A percentile compares a stretch with the other conserved stretches of the same genome.
These are phyloP conservation scores for Hozukius guyotensis DNA, from an alignment of 2,797 vertebrate genomes.

Conservation along the genomic window DNA sequence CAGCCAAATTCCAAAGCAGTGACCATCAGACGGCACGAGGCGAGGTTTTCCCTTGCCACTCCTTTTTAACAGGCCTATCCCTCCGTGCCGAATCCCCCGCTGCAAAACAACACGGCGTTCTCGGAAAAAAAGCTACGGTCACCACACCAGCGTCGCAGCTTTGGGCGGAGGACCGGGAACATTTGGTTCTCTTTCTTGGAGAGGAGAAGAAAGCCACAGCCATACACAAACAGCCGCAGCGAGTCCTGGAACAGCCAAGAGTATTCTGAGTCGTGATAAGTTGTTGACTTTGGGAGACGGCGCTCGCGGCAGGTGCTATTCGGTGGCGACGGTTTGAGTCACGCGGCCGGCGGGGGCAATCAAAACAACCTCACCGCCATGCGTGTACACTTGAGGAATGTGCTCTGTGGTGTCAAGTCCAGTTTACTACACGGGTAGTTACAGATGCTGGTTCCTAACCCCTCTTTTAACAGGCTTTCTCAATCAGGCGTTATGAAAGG, in stretches of 20 bases:
- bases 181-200: conserved; percentile 67
- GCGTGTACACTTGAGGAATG: conserved; percentile 48
- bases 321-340: conserved; percentile 30
- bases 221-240: conserved; percentile 58
- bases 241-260: conserved; percentile 37
- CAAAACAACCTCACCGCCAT: conserved; percentile 55
- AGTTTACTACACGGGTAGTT: conserved; percentile 49
- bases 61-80: conserved; percentile 29
- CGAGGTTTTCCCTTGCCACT: conserved; percentile 24
- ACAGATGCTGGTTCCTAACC: conserved; percentile 26
- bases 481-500: conserved; percentile 50
- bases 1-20: conserved; percentile 53
- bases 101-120: conserved; percentile 61
- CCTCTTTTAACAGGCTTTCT: conserved; percentile 35
- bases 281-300: conserved; percentile 56
- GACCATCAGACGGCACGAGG: conserved; percentile 35
- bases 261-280: conserved; percentile 67
- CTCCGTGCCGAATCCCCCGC: conserved; percentile 2
- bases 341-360: conserved; percentile 35
- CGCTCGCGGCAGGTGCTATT: conserved; percentile 59
- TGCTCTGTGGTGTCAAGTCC: conserved; percentile 42
- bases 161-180: conserved; percentile 56
- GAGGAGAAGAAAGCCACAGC: conserved; percentile 37
- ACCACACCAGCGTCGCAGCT: conserved; percentile 58
- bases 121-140: conserved; percentile 60